Conservation (phyloP, 1,140 invertebrate species). For the Bombus confusus region DNA sequence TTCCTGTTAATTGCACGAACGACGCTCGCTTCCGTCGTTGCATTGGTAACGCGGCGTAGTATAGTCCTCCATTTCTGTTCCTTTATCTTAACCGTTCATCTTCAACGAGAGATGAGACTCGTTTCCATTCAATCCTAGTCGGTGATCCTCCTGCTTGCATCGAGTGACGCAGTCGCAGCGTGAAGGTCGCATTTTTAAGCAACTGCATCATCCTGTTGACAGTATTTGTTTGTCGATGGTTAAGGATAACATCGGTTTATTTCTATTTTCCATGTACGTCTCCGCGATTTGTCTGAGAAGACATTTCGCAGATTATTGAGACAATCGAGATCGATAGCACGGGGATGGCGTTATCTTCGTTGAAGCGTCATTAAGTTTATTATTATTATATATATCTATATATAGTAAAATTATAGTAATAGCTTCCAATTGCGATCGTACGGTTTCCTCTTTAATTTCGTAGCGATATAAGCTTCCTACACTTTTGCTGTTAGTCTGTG, state of each 20-base stretch:
- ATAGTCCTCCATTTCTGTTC: constrained; percentile 1
- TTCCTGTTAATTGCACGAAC: constrained; percentile 35
- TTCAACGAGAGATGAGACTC: constrained; percentile 7
- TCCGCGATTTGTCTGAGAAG: too few relatives aligned
- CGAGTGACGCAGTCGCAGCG: constrained; percentile 54
- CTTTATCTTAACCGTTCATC: neutral
- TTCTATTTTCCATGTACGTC: too few relatives aligned
- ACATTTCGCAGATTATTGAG: too few relatives aligned
- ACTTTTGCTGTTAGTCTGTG: too few relatives aligned
- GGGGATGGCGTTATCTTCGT: too few relatives aligned
- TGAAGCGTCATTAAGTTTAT: too few relatives aligned
- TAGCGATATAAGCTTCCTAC: too few relatives aligned
- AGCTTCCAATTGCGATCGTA: too few relatives aligned
- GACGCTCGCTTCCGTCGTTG: constrained; percentile 16
- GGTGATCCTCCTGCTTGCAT: neutral
- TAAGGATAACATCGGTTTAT: constrained; percentile 56
- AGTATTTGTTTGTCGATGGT: constrained; percentile 59
- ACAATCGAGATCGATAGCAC: too few relatives aligned
- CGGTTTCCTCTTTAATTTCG: too few relatives aligned
- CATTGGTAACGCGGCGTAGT: neutral
- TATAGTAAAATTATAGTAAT: too few relatives aligned
- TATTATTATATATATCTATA: too few relatives aligned
- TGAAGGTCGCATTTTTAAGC: constrained; percentile 75
- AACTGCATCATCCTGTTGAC: constrained; percentile 71
- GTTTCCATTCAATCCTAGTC: neutral